Conservation (phyloP, 2,113 vertebrate genomes). For the Beaufortia kweichowensis region DNA sequence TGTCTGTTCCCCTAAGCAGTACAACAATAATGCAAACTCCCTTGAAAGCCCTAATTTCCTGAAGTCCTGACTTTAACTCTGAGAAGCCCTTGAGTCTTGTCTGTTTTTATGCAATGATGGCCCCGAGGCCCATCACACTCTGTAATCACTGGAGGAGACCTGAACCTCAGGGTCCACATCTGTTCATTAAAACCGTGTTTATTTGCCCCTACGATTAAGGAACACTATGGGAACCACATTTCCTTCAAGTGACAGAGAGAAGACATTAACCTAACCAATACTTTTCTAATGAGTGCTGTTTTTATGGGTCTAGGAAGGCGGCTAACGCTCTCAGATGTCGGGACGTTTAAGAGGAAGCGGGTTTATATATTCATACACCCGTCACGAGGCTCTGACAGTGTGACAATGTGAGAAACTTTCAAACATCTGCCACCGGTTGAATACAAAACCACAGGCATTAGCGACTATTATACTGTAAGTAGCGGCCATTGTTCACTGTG, state of each 20-base stretch:
- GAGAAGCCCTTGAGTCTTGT: constrained; percentile 61
- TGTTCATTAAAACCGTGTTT: constrained; percentile 74
- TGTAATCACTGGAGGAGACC: constrained; percentile 68
- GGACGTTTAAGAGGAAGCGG: constrained; percentile 45
- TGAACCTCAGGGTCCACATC: constrained; percentile 73
- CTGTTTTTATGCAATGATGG: constrained; percentile 68
- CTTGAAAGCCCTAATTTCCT: constrained; percentile 67
- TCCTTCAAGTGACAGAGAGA: constrained; percentile 48
- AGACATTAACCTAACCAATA: constrained; percentile 49
- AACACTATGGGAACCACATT: constrained; percentile 67
- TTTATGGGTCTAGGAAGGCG: constrained; percentile 68
- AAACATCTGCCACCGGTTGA: constrained; percentile 67
- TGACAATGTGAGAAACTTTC: constrained; percentile 31
- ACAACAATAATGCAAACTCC: constrained; percentile 23
- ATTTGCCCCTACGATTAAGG: constrained; percentile 64
- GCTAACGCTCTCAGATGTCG: constrained; percentile 53
- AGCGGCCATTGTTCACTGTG: constrained; percentile 52
- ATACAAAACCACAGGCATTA: constrained; percentile 65
- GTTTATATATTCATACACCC: constrained; percentile 3
- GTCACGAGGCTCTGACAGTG: constrained; percentile 34
- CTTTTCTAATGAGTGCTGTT: constrained; percentile 65
- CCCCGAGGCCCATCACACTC: constrained; percentile 61
- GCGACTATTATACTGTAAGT: constrained; percentile 62
- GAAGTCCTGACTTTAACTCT: constrained; percentile 58
- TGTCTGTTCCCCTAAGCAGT: constrained; percentile 47